Conservation (phyloP, 2,113 vertebrate species). For the western clawed frog (Xenopus tropicalis) region UCB_Xtro_10.0 CM004450.2:76882501-76883000, state of each 20-base stretch:
- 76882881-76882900: slow-evolving; percentile 74
- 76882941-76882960: not conserved
- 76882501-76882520: no score
- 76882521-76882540: no score
- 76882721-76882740: slow-evolving; percentile 80
- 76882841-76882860: slow-evolving; percentile 83
- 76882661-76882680: not conserved
- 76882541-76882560: no score
- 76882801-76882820: slow-evolving; percentile 89
- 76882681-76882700: slow-evolving; percentile 88
- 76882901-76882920: slow-evolving; percentile 61
- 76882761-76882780: slow-evolving; percentile 73
- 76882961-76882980: no score
- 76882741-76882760: slow-evolving; percentile 78
- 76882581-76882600: no score
- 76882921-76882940: slow-evolving; percentile 86
- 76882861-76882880: slow-evolving; percentile 81
- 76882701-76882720: slow-evolving; percentile 85
- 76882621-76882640: no score
- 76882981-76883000: no score
- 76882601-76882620: no score
- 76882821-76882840: slow-evolving; percentile 79
- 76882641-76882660: no score
- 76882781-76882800: slow-evolving; percentile 87
- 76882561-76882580: no score